Conservation (phyloP, 1,140 invertebrate genomes). For the Lasioglossum baleicum region DNA sequence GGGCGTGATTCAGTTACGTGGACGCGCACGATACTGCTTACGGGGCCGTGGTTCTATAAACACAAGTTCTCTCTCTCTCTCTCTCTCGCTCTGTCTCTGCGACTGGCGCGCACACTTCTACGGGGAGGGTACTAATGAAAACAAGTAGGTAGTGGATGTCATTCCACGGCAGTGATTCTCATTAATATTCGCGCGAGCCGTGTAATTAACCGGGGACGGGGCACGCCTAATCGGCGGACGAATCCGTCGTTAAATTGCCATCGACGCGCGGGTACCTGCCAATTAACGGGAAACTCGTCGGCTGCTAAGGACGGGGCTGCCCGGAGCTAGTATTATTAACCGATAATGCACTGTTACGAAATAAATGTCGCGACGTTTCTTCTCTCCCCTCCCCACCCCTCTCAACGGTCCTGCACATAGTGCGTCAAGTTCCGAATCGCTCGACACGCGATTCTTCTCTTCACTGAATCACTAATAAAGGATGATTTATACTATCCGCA, state of each 20-base stretch:
- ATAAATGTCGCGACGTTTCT: background rate
- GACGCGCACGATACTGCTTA: slow-evolving; percentile 34
- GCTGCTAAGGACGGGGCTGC: background rate
- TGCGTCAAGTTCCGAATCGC: no score
- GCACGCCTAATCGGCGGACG: background rate
- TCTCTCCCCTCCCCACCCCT: no score
- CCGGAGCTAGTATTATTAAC: background rate
- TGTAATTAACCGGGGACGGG: slow-evolving; percentile 11
- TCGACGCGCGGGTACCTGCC: slow-evolving; percentile 3
- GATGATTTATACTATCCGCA: no score
- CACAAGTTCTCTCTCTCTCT: slow-evolving; percentile 12
- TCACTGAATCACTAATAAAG: no score
- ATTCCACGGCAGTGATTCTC: slow-evolving; percentile 59
- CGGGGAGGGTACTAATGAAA: slow-evolving; percentile 46
- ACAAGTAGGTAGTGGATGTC: slow-evolving; percentile 52
- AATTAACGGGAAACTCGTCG: slow-evolving; percentile 6
- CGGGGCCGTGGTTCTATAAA: slow-evolving; percentile 45
- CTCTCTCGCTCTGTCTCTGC: no score
- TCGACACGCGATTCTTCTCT: no score
- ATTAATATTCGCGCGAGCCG: slow-evolving; percentile 43
- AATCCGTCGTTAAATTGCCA: slow-evolving; percentile 14
- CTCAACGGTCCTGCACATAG: no score
- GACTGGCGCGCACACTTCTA: slow-evolving; percentile 2
- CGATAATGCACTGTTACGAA: background rate
- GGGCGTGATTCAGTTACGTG: slow-evolving; percentile 57